Evolutionary conservation across 1,140 invertebrate genomes (phyloP).

Genomic region (Frieseomelitta varia): DNA sequence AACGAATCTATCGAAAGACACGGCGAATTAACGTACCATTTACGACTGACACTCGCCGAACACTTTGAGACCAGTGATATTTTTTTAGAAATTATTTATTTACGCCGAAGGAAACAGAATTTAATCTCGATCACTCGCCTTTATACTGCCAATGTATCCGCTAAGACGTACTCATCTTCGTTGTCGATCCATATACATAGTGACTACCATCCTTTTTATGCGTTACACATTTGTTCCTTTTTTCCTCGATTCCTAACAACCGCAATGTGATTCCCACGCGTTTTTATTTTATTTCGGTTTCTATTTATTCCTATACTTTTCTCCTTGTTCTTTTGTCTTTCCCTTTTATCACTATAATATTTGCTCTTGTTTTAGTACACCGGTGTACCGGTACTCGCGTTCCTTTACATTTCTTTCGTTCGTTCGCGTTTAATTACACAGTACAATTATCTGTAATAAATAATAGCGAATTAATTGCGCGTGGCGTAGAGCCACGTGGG

Average conservation of each 20-base stretch:
- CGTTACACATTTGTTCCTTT: constrained; percentile 59
- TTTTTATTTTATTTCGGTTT: constrained; percentile 51
- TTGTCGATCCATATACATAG: constrained; percentile 53
- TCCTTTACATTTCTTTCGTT: constrained; percentile 55
- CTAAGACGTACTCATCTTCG: constrained; percentile 67
- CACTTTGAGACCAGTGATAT: constrained; percentile 80
- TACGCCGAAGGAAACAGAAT: constrained; percentile 74
- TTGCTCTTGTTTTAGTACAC: constrained; percentile 18
- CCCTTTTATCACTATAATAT: constrained; percentile 19
- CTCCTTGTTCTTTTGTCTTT: constrained; percentile 14
- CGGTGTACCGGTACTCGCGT: constrained; percentile 31
- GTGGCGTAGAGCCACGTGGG: constrained; percentile 38
- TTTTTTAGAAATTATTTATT: constrained; percentile 80
- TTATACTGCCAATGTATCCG: constrained; percentile 75
- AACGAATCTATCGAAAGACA: background rate
- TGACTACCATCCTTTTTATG: constrained; percentile 37
- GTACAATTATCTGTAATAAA: constrained; percentile 68
- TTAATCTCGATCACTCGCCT: constrained; percentile 71
- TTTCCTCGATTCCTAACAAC: constrained; percentile 36
- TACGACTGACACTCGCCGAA: constrained; percentile 61
- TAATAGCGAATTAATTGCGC: constrained; percentile 57
- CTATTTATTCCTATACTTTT: constrained; percentile 35
- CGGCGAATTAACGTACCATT: constrained; percentile 50
- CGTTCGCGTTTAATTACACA: constrained; percentile 58
- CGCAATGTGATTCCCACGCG: constrained; percentile 56